Evolutionary conservation across 2,888 invertebrate genomes (phyloP).

Genomic region (Ariolimax columbianus): DNA sequence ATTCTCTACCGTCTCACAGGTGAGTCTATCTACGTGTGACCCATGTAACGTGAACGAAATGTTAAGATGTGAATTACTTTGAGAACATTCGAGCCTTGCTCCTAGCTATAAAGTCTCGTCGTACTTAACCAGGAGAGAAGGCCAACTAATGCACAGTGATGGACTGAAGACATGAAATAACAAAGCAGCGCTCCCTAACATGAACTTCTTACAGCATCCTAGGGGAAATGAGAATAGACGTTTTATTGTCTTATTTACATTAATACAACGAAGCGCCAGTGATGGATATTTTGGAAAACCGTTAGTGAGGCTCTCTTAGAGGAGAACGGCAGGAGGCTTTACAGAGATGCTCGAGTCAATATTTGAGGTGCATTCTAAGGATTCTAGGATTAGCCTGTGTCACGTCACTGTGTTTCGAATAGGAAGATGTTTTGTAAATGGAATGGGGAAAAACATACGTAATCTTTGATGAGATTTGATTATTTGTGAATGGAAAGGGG

Average conservation of each 20-base stretch:
- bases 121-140: not conserved
- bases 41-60: not conserved
- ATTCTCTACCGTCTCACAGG: not conserved
- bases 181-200: not conserved
- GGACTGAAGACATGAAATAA: conserved; percentile 3
- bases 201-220: not conserved
- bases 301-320: not conserved
- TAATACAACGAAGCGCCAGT: conserved; percentile 1
- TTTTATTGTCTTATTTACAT: not conserved
- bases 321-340: not conserved
- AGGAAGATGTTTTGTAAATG: too few relatives aligned
- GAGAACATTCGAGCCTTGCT: not conserved
- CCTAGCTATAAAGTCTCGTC: not conserved
- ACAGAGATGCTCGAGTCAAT: not conserved
- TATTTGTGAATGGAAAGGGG: not conserved
- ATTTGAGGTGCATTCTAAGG: too few relatives aligned
- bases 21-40: not conserved
- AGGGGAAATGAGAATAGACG: not conserved
- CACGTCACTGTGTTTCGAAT: not conserved
- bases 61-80: not conserved
- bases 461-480: too few relatives aligned
- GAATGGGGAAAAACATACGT: too few relatives aligned
- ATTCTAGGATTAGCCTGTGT: not conserved
- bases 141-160: not conserved
- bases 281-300: not conserved